Base-by-base conservation (phyloP, 2,113 vertebrate species). In the Austrofundulus limnaeus region DNA sequence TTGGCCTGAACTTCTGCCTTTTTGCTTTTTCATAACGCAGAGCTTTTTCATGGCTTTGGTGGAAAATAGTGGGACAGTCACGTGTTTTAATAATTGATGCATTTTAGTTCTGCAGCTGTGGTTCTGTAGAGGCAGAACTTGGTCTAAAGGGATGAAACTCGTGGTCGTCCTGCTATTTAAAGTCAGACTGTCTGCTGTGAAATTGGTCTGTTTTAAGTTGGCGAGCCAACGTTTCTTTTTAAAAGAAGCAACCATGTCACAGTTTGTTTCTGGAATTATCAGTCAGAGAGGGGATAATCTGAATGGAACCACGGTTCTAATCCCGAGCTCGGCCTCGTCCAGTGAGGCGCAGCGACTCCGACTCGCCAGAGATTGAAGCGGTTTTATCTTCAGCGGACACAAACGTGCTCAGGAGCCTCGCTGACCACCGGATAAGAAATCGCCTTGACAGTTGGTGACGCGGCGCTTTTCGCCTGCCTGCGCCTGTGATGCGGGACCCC, bases 361-460 rank as follows among this genome's bases (percentile, higher is more conserved):
- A 37, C 51, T 64, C 56, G 23, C 25, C 21, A 64, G 72, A 31
- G 51, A 77, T 59, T 63, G 17, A 28, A 34, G 76, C 19, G 20
- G 48, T 15, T 28, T 84, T 77, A 53, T 75, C 61, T 53, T 52
- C 68, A 62, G 39, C 19, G 70, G 60, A 52, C 42, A 51, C 14
- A 13, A 60, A 28, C 61, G 72, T 31, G 72, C 69, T 61, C 41
- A 38, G 85, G 77, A 72, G 58, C 75, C n/a, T n/a, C n/a, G n/a
- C n/a, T n/a, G n/a, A n/a, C n/a, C n/a, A n/a, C n/a, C 43, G 9
- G 50, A 56, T 55, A 42, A 62, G 55, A 70, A 88, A 83, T 89
- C 8, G 52, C 78, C 67, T 81, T 88, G 89, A 88, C 86, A 88
- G 83, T 54, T 61, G 72, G 84, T 81, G 85, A 86, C 85, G 65